Evolutionary conservation across 2,888 invertebrate genomes (phyloP).

Genomic region (Troides oblongomaculatus): DNA sequence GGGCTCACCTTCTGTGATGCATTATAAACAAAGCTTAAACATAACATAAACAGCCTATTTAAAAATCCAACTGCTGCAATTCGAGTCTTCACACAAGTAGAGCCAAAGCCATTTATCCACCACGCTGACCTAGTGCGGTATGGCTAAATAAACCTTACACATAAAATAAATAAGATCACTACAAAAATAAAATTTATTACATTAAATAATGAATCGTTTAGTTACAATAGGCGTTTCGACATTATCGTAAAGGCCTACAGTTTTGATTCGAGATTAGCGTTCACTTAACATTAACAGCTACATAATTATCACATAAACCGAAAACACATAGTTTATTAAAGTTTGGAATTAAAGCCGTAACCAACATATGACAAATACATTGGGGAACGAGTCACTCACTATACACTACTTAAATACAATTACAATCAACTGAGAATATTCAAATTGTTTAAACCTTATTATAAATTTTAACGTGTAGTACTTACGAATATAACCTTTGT

Average conservation of each 20-base stretch:
- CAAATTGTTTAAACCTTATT: conserved; percentile 15
- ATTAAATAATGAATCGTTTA: conserved; percentile 23
- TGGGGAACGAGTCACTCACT: conserved; percentile 34
- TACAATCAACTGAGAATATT: conserved; percentile 30
- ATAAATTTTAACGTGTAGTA: too few species aligned
- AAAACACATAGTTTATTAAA: conserved; percentile 33
- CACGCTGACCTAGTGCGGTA: too few species aligned
- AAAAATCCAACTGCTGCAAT: too few species aligned
- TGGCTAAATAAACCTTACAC: neutral
- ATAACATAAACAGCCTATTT: conserved; percentile 11
- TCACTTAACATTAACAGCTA: conserved; percentile 39
- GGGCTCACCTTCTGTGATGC: conserved; percentile 28
- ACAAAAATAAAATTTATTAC: conserved; percentile 29
- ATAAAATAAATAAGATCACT: conserved; percentile 27
- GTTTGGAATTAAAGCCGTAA: conserved; percentile 56
- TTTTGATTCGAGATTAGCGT: conserved; percentile 28
- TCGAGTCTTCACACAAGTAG: too few species aligned
- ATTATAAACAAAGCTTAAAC: conserved; percentile 24
- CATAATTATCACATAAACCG: conserved; percentile 33
- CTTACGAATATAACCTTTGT: neutral
- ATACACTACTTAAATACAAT: conserved; percentile 37
- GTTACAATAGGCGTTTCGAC: conserved; percentile 26
- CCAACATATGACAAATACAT: conserved; percentile 42
- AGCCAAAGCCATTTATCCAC: too few species aligned
- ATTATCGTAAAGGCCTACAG: conserved; percentile 28